phyloP scores from a whole-genome alignment of 2,113 vertebrate genomes.

The Dasyprocta punctata region DNA sequence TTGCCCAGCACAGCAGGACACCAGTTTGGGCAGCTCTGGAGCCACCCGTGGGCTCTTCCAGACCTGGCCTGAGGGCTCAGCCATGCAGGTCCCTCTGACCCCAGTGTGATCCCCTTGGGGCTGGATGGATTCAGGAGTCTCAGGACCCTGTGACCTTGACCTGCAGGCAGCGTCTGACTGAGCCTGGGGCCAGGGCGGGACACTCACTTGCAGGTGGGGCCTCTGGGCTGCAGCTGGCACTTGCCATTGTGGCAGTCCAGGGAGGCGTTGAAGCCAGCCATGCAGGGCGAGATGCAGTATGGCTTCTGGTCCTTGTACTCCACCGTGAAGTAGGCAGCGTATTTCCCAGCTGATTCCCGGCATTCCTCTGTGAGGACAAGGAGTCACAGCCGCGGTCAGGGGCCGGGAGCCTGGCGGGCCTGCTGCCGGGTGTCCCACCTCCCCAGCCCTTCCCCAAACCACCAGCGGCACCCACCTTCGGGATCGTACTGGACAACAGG shows the following conservation, averaged over 20 bases:
- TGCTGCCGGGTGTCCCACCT: background rate
- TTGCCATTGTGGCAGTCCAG: conserved; percentile 49
- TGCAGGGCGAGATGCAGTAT: conserved; percentile 44
- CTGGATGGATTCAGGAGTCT: background rate
- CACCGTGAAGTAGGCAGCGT: fast-evolving
- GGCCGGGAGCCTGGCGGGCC: fast-evolving
- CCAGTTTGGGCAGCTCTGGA: background rate
- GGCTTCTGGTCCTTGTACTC: background rate
- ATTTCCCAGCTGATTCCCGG: fast-evolving
- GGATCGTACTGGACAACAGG: fast-evolving
- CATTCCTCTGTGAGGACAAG: conserved; percentile 44
- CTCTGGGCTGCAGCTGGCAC: conserved; percentile 3
- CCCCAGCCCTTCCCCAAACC: background rate
- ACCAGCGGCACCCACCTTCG: background rate
- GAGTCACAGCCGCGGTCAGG: background rate
- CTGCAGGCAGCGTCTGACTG: background rate
- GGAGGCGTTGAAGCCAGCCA: fast-evolving
- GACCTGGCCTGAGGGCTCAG: background rate
- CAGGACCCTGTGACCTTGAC: background rate
- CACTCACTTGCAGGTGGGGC: conserved; percentile 75
- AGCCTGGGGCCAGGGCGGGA: fast-evolving
- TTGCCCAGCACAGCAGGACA: background rate
- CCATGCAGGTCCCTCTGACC: fast-evolving
- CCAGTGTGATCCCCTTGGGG: background rate
- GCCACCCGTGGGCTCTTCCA: background rate